Percentiles rank a stretch among this genome's conserved stretches.
Evolutionary conservation across 2,888 invertebrate species (phyloP).

Genomic region (Epinotia nisella): DNA sequence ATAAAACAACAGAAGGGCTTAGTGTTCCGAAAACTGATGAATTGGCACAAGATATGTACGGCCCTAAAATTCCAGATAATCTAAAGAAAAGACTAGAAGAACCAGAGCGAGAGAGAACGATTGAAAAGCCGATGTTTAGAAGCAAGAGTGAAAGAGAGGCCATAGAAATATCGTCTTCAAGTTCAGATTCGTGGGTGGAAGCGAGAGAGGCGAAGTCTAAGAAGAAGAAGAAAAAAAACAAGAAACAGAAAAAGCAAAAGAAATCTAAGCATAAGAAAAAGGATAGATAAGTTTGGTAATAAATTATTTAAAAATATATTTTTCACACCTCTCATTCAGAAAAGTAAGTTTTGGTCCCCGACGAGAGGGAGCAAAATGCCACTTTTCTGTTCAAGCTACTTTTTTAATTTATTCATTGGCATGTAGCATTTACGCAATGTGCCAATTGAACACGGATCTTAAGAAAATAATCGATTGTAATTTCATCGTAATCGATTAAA

Average conservation of each 20-base stretch:
- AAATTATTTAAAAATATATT: background rate
- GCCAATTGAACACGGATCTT: too few relatives aligned
- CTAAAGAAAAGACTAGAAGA: slow-evolving; percentile 62
- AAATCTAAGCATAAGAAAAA: slow-evolving; percentile 78
- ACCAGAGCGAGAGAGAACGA: slow-evolving; percentile 43
- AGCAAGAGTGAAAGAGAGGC: slow-evolving; percentile 53
- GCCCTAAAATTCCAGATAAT: slow-evolving; percentile 85
- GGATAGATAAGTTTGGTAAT: slow-evolving; percentile 56
- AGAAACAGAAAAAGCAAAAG: slow-evolving; percentile 78
- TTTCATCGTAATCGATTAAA: too few relatives aligned
- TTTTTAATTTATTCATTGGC: too few relatives aligned
- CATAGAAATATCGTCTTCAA: slow-evolving; percentile 64
- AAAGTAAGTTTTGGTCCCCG: too few relatives aligned
- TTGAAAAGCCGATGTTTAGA: slow-evolving; percentile 57
- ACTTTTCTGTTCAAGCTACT: too few relatives aligned
- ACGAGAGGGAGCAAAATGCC: too few relatives aligned
- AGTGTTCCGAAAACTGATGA: slow-evolving; percentile 29
- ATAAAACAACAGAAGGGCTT: slow-evolving; percentile 45
- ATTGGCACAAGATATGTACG: slow-evolving; percentile 72
- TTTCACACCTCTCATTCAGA: too few relatives aligned
- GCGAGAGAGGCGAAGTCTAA: slow-evolving; percentile 68
- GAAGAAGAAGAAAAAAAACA: slow-evolving; percentile 77
- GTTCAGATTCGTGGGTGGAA: slow-evolving; percentile 82
- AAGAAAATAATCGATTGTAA: too few relatives aligned
- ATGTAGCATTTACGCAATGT: too few relatives aligned